Conservation (phyloP, 2,888 invertebrate genomes). For the Drosophila melanosoma region DNA sequence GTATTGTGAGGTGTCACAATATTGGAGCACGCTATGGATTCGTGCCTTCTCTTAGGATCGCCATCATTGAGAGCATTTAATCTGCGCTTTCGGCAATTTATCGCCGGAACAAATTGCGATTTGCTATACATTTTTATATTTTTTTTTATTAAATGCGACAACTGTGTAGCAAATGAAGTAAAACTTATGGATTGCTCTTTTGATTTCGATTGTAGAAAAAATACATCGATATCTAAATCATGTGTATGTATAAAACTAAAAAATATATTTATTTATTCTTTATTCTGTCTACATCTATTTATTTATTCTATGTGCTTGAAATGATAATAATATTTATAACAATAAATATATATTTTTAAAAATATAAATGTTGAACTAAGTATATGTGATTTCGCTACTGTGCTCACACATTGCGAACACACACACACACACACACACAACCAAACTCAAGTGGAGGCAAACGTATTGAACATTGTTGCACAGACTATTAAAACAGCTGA, state of each 20-base stretch:
- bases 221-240: too few species aligned
- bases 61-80: neutral
- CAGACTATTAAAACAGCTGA: constrained; percentile 65
- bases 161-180: neutral
- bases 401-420: constrained; percentile 3
- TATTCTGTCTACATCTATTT: neutral
- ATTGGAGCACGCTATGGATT: neutral
- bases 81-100: neutral
- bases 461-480: constrained; percentile 65
- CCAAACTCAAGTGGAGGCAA: neutral
- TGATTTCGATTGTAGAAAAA: neutral
- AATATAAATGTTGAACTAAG: neutral
- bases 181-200: neutral
- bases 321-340: neutral
- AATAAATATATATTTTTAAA: neutral
- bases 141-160: neutral
- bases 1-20: neutral
- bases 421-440: neutral
- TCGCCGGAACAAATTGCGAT: neutral
- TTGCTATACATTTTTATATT: neutral
- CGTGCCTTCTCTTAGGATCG: neutral
- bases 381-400: constrained; percentile 36
- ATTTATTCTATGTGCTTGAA: neutral
- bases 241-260: neutral
- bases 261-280: neutral